Percentiles rank a stretch among this genome's conserved stretches.
Conservation (phyloP, 2,888 invertebrate genomes). For the Drosophila imparisetae region DNA sequence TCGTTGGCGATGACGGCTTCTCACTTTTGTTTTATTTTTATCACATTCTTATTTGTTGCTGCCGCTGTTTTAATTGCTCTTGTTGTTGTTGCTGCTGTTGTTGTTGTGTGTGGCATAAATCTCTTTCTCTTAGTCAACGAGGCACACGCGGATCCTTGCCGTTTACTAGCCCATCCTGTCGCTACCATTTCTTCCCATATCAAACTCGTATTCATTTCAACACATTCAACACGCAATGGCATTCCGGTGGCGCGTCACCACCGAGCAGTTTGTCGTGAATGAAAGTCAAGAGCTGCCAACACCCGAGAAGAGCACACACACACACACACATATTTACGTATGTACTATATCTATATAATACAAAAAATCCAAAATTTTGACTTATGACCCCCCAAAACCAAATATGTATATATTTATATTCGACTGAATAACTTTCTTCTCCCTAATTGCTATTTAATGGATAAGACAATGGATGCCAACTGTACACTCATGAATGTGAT, state of each 20-base stretch:
- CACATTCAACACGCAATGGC: constrained; percentile 39
- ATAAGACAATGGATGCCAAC: constrained; percentile 3
- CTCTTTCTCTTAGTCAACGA: constrained; percentile 52
- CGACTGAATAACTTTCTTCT: neutral
- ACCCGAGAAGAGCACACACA: neutral
- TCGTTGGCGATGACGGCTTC: constrained; percentile 55
- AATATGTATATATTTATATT: neutral
- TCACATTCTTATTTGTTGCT: constrained; percentile 65
- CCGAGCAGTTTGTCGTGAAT: neutral
- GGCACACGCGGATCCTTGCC: constrained; percentile 34
- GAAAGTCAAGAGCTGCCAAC: constrained; percentile 2
- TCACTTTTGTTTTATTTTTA: constrained; percentile 70
- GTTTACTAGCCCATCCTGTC: constrained; percentile 9
- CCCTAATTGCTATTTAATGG: constrained; percentile 17
- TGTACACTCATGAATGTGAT: neutral
- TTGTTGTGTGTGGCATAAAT: constrained; percentile 50
- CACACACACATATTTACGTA: neutral
- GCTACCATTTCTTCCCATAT: neutral
- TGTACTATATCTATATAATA: neutral
- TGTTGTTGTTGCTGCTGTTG: constrained; percentile 33
- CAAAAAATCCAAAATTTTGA: neutral
- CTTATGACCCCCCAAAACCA: neutral
- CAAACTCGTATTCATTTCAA: constrained; percentile 43
- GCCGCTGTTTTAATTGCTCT: constrained; percentile 68
- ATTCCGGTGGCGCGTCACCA: constrained; percentile 35